Base-by-base conservation (phyloP, 2,113 vertebrate genomes). In the Sinocyclocheilus grahami region DNA sequence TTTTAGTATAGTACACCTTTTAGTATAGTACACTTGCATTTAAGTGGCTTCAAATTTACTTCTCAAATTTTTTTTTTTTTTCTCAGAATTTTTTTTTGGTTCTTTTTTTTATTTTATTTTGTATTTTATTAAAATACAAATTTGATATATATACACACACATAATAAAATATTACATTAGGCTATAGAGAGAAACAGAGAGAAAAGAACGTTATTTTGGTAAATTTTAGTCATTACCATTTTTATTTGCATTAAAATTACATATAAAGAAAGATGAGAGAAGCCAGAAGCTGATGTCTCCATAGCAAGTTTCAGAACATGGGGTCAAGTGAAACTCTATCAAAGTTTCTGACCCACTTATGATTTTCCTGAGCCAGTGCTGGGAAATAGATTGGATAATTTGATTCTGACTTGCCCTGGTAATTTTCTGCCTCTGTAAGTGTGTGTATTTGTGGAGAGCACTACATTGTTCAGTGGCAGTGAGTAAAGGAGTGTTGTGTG, bases 331-430 rank as follows among this genome's bases (percentile, higher is more conserved):
- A 39, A 63, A 80, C 13, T 60, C 37, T 63, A 11, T 5, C 78
- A 42, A 80, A 80, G 55, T 39, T 81, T 81, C 60, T 81, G 60
- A 65, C 79, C 60, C 60, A 81, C n/a, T 67, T 80, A 4, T 16
- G 22, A 46, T 63, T 82, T 81, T 82, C 8, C 79, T 46, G 60
- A 75, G 39, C n/a, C 27, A 30, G 9, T 82, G 69, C 83, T 42
- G 51, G 71, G n/a, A 81, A 81, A 78, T 75, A 78, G 58, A 37
- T 65, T 84, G 33, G n/a, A 24, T 60, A 67, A 67, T 65, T 78
- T 77, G 75, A 60, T 77, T 58, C 51, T 58, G 46, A 69, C 62
- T 48, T 51, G 20, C 16, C 78, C 24, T 58, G 8, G 78, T 46
- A 74, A 13, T 39, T 78, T 33, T 80, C 30, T 16, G 42, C 30